Base-by-base conservation (phyloP, 2,888 invertebrate species). In the Caenorhabditis sp. region DNA sequence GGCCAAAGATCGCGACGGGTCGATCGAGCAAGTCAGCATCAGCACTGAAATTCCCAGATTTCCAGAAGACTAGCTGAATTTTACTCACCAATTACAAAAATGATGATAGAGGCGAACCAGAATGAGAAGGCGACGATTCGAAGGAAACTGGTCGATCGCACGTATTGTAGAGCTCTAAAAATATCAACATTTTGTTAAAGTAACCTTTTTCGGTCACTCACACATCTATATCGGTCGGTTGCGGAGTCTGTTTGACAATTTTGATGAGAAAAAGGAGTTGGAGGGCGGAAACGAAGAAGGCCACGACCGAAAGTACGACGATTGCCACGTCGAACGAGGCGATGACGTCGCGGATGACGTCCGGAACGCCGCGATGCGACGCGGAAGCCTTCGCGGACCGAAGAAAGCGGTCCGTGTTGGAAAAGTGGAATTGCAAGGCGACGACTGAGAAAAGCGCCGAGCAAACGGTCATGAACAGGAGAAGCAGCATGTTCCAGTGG, bases 31-130 rank as follows among this genome's bases (percentile, higher is more conserved):
- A 32, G 55, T 70, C 17, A 77, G 65, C 32, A 82, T 41, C n/a
- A 82, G 48, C 11, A 71, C 81, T 81, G 78, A 53, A 81, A 74
- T n/a, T n/a, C n/a, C n/a, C n/a, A n/a, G n/a, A n/a, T n/a, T n/a
- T n/a, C n/a, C n/a, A n/a, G n/a, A n/a, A n/a, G n/a, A n/a, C n/a
- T n/a, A n/a, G n/a, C n/a, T n/a, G n/a, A n/a, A n/a, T n/a, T n/a
- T n/a, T n/a, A n/a, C n/a, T n/a, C 48, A 79, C 79, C 73, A 11
- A 63, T 48, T 0, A 70, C 75, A 41, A 80, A 82, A 8, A 68
- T 20, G 7, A 80, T 26, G 7, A 82, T 62, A 0, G 80, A 75
- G 9, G 55, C 65, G 48, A 82, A 75, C 80, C 80, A 82, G 37
- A 82, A 80, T 22, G 79, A 79, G 56, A 78, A 78, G n/a, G 78